phyloP scores from a whole-genome alignment of 2,888 invertebrate species.

The Boloria selene region DNA sequence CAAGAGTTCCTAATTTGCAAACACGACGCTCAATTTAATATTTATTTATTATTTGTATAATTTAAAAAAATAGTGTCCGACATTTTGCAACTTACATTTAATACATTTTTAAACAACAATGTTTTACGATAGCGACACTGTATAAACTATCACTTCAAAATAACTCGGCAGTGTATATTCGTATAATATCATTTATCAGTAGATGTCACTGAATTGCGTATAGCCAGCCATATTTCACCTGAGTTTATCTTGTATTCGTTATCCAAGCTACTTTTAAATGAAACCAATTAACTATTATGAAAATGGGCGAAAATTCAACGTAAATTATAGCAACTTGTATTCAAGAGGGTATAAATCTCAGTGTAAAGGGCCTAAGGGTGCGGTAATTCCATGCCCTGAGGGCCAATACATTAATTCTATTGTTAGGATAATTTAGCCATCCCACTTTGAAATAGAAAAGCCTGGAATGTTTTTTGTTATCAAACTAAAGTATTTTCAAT shows the following conservation, averaged over 20 bases:
- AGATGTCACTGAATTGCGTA: neutral
- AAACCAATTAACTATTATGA: constrained; percentile 26
- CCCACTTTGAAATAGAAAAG: constrained; percentile 2
- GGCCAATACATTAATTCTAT: constrained; percentile 34
- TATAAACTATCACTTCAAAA: constrained; percentile 4
- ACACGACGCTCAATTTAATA: too few species aligned
- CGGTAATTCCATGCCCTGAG: constrained; percentile 26
- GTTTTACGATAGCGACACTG: constrained; percentile 5
- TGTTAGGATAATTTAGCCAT: constrained; percentile 25
- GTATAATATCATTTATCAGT: neutral
- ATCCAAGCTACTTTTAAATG: constrained; percentile 18
- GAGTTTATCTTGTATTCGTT: neutral
- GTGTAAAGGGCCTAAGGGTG: constrained; percentile 28
- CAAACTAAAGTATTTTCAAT: neutral
- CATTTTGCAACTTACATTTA: neutral
- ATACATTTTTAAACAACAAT: neutral
- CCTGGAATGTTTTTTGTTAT: neutral
- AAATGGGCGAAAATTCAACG: constrained; percentile 22
- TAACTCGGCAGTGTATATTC: neutral
- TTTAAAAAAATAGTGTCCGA: too few species aligned
- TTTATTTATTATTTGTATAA: too few species aligned
- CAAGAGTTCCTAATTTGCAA: too few species aligned
- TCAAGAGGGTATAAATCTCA: constrained; percentile 29
- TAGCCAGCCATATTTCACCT: neutral
- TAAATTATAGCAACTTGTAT: constrained; percentile 31